These are phyloP conservation scores for Zonitis immaculata DNA, from an alignment of 2,888 invertebrate species.

Conservation along the genomic window DNA sequence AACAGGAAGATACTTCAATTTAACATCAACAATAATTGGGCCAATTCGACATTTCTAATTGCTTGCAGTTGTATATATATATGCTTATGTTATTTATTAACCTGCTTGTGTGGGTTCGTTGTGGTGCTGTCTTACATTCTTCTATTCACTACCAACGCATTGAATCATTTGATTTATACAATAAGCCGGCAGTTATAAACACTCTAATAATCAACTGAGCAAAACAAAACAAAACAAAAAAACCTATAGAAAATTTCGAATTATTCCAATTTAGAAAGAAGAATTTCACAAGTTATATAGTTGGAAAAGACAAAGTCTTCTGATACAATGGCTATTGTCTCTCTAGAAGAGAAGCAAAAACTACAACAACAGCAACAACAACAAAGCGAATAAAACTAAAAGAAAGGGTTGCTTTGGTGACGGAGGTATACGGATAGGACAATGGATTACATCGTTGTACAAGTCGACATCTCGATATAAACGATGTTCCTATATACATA, in stretches of 20 bases:
- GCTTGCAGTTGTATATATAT: slow-evolving; percentile 13
- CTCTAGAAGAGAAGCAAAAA: not conserved
- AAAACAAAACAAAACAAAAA: too few relatives aligned
- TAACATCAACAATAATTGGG: too few relatives aligned
- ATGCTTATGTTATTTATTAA: slow-evolving; percentile 34
- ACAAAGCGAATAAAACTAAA: not conserved
- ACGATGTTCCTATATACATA: not conserved
- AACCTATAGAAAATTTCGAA: too few relatives aligned
- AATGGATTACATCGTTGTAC: not conserved
- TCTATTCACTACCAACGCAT: slow-evolving; percentile 33
- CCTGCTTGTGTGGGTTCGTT: slow-evolving; percentile 37
- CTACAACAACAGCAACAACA: not conserved
- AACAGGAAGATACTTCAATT: not conserved
- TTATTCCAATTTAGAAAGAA: not conserved
- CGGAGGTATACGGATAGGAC: not conserved
- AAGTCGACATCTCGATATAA: not conserved
- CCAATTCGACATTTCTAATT: slow-evolving; percentile 15
- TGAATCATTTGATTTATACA: slow-evolving; percentile 22
- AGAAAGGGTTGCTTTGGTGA: not conserved
- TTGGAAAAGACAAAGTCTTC: not conserved
- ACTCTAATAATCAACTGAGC: not conserved
- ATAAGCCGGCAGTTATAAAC: slow-evolving; percentile 11
- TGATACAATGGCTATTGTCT: not conserved
- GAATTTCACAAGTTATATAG: not conserved
- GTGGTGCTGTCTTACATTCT: slow-evolving; percentile 34